These are phyloP conservation scores for Podarcis cretensis DNA, from an alignment of 2,113 vertebrate genomes.

Conservation along the genomic window DNA sequence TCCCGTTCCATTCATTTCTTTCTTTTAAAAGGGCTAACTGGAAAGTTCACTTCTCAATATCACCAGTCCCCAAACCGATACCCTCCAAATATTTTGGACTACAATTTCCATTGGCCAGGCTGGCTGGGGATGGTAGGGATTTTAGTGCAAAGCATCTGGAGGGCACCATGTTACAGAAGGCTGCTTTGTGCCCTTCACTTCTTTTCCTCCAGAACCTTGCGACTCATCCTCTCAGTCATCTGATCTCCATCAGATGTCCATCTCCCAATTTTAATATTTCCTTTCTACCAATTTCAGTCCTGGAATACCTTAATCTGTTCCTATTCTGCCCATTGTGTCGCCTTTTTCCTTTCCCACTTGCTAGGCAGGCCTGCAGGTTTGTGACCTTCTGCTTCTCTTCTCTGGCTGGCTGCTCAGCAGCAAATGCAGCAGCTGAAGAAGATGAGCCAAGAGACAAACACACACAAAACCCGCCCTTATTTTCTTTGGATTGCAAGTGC, in stretches of 20 bases:
- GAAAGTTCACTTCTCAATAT: background rate
- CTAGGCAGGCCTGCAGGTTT: conserved; percentile 11
- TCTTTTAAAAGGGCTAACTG: background rate
- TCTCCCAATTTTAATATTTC: background rate
- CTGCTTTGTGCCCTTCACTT: background rate
- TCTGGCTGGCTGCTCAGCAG: background rate
- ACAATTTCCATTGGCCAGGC: no score
- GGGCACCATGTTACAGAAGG: no score
- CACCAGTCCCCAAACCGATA: no score
- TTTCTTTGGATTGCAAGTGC: background rate
- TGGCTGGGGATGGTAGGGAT: no score
- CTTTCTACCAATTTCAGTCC: conserved; percentile 2
- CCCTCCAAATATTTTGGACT: no score
- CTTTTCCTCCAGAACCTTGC: background rate
- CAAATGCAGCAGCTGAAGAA: background rate
- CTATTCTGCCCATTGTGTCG: conserved; percentile 1
- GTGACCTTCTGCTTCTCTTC: background rate
- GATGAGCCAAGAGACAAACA: conserved; percentile 13
- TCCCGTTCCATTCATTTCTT: fast-evolving
- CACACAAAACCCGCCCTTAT: background rate
- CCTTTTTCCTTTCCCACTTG: background rate
- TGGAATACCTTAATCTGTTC: background rate
- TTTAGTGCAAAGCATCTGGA: no score
- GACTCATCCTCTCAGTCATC: background rate
- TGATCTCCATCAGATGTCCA: background rate